Conservation (phyloP, 2,888 invertebrate species). For the Orgyia antiqua region DNA sequence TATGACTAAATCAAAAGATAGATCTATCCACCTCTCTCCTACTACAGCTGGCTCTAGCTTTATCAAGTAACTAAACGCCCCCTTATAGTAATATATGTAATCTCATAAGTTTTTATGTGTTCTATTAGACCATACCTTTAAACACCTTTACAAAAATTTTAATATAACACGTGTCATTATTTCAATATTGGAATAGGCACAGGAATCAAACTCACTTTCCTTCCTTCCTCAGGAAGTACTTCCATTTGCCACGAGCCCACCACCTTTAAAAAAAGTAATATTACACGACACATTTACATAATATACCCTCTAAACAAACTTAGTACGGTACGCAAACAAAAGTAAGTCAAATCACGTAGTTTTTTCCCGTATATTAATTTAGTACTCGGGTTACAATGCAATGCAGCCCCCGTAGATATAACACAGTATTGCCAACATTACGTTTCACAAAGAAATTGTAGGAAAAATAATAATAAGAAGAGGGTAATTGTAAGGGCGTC, state of each 20-base stretch:
- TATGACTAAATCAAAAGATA: no score
- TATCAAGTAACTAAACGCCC: no score
- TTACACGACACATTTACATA: conserved; percentile 67
- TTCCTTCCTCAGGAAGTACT: conserved; percentile 39
- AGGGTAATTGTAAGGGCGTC: conserved; percentile 59
- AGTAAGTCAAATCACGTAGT: conserved; percentile 57
- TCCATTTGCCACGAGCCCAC: conserved; percentile 68
- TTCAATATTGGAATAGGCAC: conserved; percentile 22
- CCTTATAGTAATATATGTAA: no score
- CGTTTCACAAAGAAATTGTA: conserved; percentile 61
- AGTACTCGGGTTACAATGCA: conserved; percentile 64
- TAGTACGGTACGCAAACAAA: conserved; percentile 59
- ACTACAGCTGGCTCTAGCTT: no score
- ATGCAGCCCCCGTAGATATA: conserved; percentile 50
- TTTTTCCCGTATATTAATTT: conserved; percentile 71
- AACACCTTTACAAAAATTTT: conserved; percentile 1
- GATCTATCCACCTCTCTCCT: no score
- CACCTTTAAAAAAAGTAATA: conserved; percentile 50
- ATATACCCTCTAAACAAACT: conserved; percentile 66
- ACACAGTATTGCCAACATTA: conserved; percentile 31
- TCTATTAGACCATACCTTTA: background rate
- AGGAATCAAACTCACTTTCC: conserved; percentile 22
- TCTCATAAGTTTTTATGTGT: no score
- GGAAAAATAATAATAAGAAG: conserved; percentile 65
- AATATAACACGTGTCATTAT: conserved; percentile 11